Conservation (phyloP, 1,140 invertebrate genomes). For the Coenobita brevimanus region DNA sequence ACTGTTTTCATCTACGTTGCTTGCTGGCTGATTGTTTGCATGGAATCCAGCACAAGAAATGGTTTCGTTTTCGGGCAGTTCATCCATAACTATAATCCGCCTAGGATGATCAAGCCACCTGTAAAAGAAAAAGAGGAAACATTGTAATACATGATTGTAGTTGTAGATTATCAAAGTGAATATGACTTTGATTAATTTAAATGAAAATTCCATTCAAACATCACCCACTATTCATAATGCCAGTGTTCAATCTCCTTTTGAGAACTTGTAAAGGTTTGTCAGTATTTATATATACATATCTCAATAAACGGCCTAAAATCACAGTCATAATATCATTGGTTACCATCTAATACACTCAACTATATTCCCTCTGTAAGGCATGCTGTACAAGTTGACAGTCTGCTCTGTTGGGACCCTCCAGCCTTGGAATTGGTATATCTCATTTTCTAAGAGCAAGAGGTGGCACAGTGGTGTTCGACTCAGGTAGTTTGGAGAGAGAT, state of each 20-base stretch:
- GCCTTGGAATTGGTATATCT: neutral
- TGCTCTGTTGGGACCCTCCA: neutral
- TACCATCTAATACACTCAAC: no score
- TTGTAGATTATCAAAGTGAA: no score
- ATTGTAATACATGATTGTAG: no score
- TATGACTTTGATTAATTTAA: no score
- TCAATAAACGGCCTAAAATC: no score
- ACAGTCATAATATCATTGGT: no score
- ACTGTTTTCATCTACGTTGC: neutral
- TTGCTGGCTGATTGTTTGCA: constrained; percentile 2
- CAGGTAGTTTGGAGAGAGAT: neutral
- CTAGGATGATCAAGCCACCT: constrained; percentile 18
- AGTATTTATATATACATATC: no score
- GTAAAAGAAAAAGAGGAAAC: no score
- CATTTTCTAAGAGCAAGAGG: neutral
- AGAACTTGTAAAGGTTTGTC: no score
- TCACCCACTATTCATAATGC: no score
- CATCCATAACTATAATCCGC: neutral
- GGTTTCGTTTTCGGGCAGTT: constrained; percentile 4
- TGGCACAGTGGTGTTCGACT: neutral
- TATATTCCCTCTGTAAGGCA: neutral
- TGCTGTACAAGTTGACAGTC: constrained; percentile 1
- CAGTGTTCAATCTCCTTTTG: no score
- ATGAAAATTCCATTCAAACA: no score
- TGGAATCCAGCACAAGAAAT: constrained; percentile 16